A percentile compares a stretch with the other conserved stretches of the same genome.
phyloP scores from a whole-genome alignment of 2,888 invertebrate species.

The Catocala fraxini region DNA sequence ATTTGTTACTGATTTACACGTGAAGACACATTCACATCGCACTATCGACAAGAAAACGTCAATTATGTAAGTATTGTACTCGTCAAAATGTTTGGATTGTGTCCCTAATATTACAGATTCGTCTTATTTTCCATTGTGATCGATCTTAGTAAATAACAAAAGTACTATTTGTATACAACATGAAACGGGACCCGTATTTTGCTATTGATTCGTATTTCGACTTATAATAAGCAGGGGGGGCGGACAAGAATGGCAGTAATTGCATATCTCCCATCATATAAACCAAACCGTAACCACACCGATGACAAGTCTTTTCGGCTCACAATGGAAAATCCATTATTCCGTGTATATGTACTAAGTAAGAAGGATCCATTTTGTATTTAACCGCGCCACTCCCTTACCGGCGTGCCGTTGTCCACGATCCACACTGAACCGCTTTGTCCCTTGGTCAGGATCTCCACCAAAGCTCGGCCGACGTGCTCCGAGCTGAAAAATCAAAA shows the following conservation, averaged over 20 bases:
- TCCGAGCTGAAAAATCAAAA: slow-evolving; percentile 87
- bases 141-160: neutral
- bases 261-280: neutral
- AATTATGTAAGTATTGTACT: too few species aligned
- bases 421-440: slow-evolving; percentile 92
- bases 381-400: slow-evolving; percentile 88
- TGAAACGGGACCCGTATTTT: too few species aligned
- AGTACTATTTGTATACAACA: neutral
- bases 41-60: slow-evolving; percentile 1
- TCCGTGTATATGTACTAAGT: slow-evolving; percentile 16
- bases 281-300: neutral
- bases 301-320: slow-evolving; percentile 7
- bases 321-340: slow-evolving; percentile 36
- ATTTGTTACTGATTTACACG: slow-evolving; percentile 14
- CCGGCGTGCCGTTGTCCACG: slow-evolving; percentile 90
- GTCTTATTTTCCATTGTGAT: slow-evolving; percentile 34
- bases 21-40: slow-evolving; percentile 19
- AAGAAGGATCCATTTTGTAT: slow-evolving; percentile 11
- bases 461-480: slow-evolving; percentile 90
- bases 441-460: slow-evolving; percentile 89
- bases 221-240: too few species aligned
- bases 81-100: too few species aligned
- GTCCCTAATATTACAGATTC: too few species aligned
- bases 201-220: neutral
- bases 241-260: too few species aligned